A percentile compares a stretch with the other conserved stretches of the same genome.
Evolutionary conservation across 2,888 invertebrate genomes (phyloP).

Genomic region (Silvanus unidentatus): DNA sequence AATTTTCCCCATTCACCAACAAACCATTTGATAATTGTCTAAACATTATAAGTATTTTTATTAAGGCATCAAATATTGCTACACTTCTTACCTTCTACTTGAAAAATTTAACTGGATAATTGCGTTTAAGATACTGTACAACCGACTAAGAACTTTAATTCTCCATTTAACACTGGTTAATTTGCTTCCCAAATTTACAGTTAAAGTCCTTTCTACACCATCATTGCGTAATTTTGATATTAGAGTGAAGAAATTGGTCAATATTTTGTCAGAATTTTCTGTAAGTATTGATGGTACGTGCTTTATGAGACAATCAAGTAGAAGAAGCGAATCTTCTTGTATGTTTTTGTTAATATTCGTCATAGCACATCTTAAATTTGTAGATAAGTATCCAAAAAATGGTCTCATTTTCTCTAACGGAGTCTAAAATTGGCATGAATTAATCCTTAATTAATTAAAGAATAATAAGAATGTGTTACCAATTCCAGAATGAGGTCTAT

Average conservation of each 20-base stretch:
- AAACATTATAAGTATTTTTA: too few relatives aligned
- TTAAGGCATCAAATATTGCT: too few relatives aligned
- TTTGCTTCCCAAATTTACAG: constrained; percentile 64
- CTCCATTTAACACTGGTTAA: constrained; percentile 75
- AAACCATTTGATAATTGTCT: too few relatives aligned
- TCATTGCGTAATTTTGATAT: constrained; percentile 69
- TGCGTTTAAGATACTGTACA: constrained; percentile 57
- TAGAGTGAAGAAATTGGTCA: constrained; percentile 77
- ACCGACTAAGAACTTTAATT: constrained; percentile 64
- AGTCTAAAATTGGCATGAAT: constrained; percentile 33
- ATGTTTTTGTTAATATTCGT: constrained; percentile 77
- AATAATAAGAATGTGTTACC: too few relatives aligned
- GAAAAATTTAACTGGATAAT: constrained; percentile 13
- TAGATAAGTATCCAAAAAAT: constrained; percentile 70
- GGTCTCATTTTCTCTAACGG: constrained; percentile 56
- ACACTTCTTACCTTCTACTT: too few relatives aligned
- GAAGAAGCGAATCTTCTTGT: constrained; percentile 75
- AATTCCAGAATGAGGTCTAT: constrained; percentile 46
- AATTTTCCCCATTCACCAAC: constrained; percentile 4
- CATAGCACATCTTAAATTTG: constrained; percentile 83
- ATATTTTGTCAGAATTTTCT: constrained; percentile 61
- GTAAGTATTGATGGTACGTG: constrained; percentile 62
- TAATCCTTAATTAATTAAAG: not conserved
- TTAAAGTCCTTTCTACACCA: constrained; percentile 62
- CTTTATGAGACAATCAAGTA: constrained; percentile 70